Base-by-base conservation (phyloP, 2,113 vertebrate genomes). In the Chaenocephalus aceratus region DNA sequence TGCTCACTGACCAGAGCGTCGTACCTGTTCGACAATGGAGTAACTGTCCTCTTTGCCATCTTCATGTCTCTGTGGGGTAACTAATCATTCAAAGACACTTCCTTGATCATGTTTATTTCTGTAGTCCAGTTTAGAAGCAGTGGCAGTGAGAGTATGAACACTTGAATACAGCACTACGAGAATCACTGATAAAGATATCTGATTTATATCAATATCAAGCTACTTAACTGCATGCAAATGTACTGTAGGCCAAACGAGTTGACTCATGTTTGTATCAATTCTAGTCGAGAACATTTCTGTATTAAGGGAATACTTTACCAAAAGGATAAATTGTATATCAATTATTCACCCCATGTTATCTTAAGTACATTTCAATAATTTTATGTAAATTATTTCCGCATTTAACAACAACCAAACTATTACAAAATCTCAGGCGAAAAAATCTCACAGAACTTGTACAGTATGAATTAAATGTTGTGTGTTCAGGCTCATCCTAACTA, bases 31-130 rank as follows among this genome's bases (percentile, higher is more conserved):
- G 98, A 99, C 94, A 99, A 99, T 69, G 97, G 97, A 0, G 97
- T 95, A 63, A 99, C 98, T 0, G 97, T 98, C 76, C 94, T 98
- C 89, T 99, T 99, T 77, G 97, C 98, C 75, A 94, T 99, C 86
- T 99, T 99, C 80, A 99, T 99, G 98, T 97, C 97, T 87, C 94
- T 99, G n/a, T 99, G 98, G 98, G 98, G 98, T 99, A 94, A 94
- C 94, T 91, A 66, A 8, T 21, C 61, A 59, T 15, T 70, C 34
- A 16, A 8, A 26, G 51, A 34, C 57, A 79, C 18, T 34, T 77
- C 14, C 5, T 10, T 65, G 13, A 79, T 53, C 26, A 73, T 26
- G n/a, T 14, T 5, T 8, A 56, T 21, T 67, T 83, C 4, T 46
- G 6, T 11, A 34, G 9, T 74, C 4, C 1, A 56, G n/a, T 14